These are phyloP conservation scores for Orchesella cincta DNA, from an alignment of 1,140 invertebrate genomes.

Conservation along the genomic window DNA sequence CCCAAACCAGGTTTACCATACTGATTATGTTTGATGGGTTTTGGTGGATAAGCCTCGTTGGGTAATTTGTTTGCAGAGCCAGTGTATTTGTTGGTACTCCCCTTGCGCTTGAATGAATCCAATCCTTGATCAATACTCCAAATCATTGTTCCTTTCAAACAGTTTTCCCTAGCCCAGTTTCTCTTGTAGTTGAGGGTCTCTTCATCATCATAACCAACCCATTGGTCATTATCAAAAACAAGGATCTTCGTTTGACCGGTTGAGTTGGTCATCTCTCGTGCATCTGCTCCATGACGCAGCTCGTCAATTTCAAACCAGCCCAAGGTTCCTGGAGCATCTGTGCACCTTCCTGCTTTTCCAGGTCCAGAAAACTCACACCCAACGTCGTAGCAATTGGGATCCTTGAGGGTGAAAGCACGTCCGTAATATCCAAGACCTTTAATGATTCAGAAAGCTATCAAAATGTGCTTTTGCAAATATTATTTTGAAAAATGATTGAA, in stretches of 20 bases:
- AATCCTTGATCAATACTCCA: constrained; percentile 30
- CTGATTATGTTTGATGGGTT: neutral
- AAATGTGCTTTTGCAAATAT: neutral
- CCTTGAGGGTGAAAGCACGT: constrained; percentile 21
- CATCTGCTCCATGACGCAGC: neutral
- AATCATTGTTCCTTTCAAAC: constrained; percentile 28
- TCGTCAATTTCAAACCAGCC: constrained; percentile 25
- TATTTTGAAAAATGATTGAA: neutral
- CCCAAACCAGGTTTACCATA: constrained; percentile 1
- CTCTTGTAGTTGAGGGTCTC: constrained; percentile 9
- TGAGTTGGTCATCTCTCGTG: neutral
- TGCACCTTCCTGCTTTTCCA: constrained; percentile 9
- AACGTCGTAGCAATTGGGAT: constrained; percentile 2
- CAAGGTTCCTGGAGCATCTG: constrained; percentile 24
- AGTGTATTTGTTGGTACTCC: neutral
- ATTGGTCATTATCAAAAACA: constrained; percentile 25
- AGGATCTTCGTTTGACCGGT: neutral
- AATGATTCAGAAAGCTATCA: neutral
- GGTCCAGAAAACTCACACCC: constrained; percentile 17
- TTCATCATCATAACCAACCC: constrained; percentile 28
- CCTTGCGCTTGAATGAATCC: neutral
- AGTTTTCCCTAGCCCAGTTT: constrained; percentile 20
- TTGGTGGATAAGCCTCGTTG: neutral
- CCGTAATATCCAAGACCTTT: constrained; percentile 17
- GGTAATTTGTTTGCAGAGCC: neutral